Base-by-base conservation (phyloP, 2,888 invertebrate species). In the Altica lythri region DNA sequence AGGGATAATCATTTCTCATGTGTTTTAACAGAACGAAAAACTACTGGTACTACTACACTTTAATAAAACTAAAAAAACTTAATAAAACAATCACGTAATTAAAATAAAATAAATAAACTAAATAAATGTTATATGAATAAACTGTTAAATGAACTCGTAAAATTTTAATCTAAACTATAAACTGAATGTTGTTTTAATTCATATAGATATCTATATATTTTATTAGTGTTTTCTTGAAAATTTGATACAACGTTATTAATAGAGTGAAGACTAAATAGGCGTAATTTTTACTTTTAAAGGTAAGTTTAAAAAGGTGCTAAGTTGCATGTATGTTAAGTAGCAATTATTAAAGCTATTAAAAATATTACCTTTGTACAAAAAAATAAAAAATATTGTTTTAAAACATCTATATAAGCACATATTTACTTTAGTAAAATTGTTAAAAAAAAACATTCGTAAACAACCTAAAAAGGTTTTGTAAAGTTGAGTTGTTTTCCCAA, bases 11-110 rank as follows among this genome's bases (percentile, higher is more conserved):
- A 62, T 52, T 47, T 61, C 61, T 53, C 45, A 48, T 55, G 40
- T 55, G 61, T 62, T 63, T 64, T 59, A 53, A 66, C 65, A 68
- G 66, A 63, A 60, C 61, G 64, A 61, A 63, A 63, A 51, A 47
- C 37, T n/a, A n/a, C n/a, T 58, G 55, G 61, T 62, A 58, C 59
- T 57, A 55, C 59, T 57, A 55, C 45, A 16, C 2, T 22, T 45
- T 34, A 53, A 42, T 47, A 29, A 53, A 53, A 38, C 30, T n/a
- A n/a, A n/a, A 40, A 50, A 60, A 55, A 53, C 38, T 47, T 47
- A 32, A 45, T 49, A 45, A 52, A 49, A 43, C 48, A 51, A 54
- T 43, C 47, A 52, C 47, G 18, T 54, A 48, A n/a, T n/a, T n/a
- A n/a, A n/a, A n/a, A n/a, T n/a, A n/a, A n/a, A n/a, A n/a, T n/a